These are phyloP conservation scores for Strigamia crassipes DNA, from an alignment of 2,888 invertebrate genomes.

Conservation along the genomic window DNA sequence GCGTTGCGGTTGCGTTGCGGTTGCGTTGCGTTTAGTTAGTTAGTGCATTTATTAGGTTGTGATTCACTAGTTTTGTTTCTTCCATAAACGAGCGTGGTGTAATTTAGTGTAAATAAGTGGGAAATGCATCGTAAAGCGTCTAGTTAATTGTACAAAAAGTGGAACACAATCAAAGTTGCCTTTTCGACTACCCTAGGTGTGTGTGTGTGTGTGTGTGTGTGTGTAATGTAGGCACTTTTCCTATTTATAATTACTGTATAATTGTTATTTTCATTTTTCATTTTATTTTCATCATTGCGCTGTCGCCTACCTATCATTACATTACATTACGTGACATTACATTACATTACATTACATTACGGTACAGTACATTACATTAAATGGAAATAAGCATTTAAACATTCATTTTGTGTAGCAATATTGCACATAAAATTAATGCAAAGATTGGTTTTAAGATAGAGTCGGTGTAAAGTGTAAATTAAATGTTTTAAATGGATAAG, in stretches of 20 bases:
- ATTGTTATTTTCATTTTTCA: neutral
- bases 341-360: no score
- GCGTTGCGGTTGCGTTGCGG: no score
- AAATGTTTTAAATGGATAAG: neutral
- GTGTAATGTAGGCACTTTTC: neutral
- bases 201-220: no score
- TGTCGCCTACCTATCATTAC: no score
- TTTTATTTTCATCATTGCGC: no score
- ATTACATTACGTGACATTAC: no score
- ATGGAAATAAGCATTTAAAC: neutral
- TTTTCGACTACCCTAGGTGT: neutral
- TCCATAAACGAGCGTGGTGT: neutral
- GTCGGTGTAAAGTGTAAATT: neutral
- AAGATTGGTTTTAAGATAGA: neutral
- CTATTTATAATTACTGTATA: neutral
- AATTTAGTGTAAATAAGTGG: neutral
- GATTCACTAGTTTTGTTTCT: neutral
- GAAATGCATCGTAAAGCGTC: neutral
- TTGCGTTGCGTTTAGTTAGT: neutral
- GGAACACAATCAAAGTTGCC: conserved; percentile 39
- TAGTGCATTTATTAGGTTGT: neutral
- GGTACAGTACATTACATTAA: neutral
- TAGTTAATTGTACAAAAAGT: conserved; percentile 8
- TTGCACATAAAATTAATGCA: neutral
- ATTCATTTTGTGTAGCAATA: neutral